phyloP scores from a whole-genome alignment of 2,888 invertebrate genomes.

The Exephanes ischioxanthus region DNA sequence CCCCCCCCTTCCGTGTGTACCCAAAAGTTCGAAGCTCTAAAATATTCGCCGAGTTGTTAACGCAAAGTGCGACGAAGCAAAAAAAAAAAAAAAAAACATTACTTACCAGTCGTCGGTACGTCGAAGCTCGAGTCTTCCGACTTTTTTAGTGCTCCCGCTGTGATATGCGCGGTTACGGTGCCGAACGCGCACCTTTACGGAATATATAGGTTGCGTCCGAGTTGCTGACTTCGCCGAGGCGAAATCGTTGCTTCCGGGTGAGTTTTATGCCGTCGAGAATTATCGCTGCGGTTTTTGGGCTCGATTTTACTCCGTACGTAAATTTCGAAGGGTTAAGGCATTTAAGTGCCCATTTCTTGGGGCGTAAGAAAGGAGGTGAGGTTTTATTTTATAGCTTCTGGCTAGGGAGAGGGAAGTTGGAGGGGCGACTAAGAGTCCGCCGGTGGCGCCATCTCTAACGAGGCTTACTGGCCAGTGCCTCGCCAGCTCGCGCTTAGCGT shows the following conservation, averaged over 20 bases:
- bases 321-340: neutral
- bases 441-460: no score
- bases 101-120: constrained; percentile 21
- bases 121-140: constrained; percentile 10
- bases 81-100: neutral
- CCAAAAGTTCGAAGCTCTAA: neutral
- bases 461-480: no score
- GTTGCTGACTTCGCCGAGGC: constrained; percentile 9
- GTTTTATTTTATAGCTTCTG: neutral
- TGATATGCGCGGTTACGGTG: constrained; percentile 7
- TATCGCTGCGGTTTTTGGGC: neutral
- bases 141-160: constrained; percentile 14
- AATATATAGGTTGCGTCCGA: constrained; percentile 29
- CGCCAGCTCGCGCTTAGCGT: no score
- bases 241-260: constrained; percentile 4
- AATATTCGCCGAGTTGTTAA: constrained; percentile 15
- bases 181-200: neutral
- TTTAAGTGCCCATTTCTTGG: neutral
- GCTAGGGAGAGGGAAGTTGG: neutral
- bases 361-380: neutral
- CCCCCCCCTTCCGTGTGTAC: neutral
- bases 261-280: neutral
- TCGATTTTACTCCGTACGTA: neutral
- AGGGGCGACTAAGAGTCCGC: no score
- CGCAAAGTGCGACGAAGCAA: neutral